Percentiles rank a stretch among this genome's conserved stretches.
These are phyloP conservation scores for Cydia amplana DNA, from an alignment of 1,140 invertebrate species.

Conservation along the genomic window DNA sequence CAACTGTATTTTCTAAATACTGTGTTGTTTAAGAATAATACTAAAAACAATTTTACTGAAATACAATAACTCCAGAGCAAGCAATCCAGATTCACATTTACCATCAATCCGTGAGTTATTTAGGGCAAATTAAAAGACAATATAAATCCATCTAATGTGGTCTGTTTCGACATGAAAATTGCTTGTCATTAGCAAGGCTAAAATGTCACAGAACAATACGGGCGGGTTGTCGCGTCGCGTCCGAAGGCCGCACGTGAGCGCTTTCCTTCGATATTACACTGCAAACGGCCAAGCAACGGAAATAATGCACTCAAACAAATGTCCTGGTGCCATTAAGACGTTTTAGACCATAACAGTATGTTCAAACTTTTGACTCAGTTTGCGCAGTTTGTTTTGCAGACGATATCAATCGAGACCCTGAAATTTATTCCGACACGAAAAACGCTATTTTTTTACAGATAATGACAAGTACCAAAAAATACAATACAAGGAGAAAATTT, in stretches of 20 bases:
- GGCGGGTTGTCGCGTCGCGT: constrained; percentile 60
- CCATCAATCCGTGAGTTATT: constrained; percentile 49
- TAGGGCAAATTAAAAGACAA: constrained; percentile 64
- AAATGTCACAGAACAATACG: constrained; percentile 78
- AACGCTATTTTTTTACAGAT: too few relatives aligned
- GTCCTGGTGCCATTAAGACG: constrained; percentile 36
- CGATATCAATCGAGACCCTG: too few relatives aligned
- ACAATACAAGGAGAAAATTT: too few relatives aligned
- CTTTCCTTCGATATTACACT: constrained; percentile 66
- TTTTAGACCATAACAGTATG: not conserved
- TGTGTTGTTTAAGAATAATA: not conserved
- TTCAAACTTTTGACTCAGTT: not conserved
- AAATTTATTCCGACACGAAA: too few relatives aligned
- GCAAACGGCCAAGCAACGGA: constrained; percentile 63
- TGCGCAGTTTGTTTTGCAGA: not conserved
- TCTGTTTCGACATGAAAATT: constrained; percentile 75
- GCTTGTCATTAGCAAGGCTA: constrained; percentile 75
- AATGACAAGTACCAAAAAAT: too few relatives aligned
- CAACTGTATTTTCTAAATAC: too few relatives aligned
- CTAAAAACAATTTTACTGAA: not conserved
- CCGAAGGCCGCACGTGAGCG: constrained; percentile 75
- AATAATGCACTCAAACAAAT: constrained; percentile 53
- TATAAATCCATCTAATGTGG: constrained; percentile 67
- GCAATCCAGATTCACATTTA: constrained; percentile 38
- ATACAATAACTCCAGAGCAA: not conserved